A percentile compares a stretch with the other conserved stretches of the same genome.
Evolutionary conservation across 2,797 vertebrate genomes (phyloP).

Genomic region (Cynopterus sphinx): DNA sequence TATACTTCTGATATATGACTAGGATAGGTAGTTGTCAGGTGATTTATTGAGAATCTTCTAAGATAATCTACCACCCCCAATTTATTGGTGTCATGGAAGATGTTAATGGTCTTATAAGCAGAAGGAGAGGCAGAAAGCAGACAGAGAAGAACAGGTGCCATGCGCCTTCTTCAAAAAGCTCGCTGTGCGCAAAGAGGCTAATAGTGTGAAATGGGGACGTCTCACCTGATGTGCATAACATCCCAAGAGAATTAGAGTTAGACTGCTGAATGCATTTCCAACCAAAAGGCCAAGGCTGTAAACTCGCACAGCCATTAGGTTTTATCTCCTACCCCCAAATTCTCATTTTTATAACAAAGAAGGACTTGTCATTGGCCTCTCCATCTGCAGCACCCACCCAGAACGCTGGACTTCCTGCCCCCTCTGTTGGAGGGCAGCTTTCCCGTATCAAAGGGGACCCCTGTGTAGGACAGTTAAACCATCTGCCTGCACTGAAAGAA

Average conservation of each 20-base stretch:
- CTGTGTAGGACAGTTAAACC: not conserved
- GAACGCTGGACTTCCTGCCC: not conserved
- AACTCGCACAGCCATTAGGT: not conserved
- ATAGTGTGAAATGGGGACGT: not conserved
- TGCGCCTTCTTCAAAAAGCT: not conserved
- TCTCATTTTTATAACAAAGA: not conserved
- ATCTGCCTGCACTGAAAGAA: not conserved
- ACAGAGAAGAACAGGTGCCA: not conserved
- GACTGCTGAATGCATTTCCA: not conserved
- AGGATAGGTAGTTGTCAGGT: conserved; percentile 48
- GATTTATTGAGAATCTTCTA: conserved; percentile 34
- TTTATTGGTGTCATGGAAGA: not conserved
- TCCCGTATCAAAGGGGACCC: not conserved
- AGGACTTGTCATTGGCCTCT: not conserved
- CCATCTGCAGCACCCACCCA: not conserved
- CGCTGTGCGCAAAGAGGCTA: not conserved
- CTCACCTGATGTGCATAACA: not conserved
- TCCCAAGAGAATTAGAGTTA: not conserved
- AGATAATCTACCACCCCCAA: not conserved
- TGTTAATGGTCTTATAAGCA: not conserved
- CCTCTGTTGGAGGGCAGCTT: not conserved
- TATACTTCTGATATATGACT: conserved; percentile 68
- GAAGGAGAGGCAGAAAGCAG: not conserved
- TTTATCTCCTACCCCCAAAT: not conserved
- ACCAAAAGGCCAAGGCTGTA: conserved; percentile 16